Evolutionary conservation across 1,140 invertebrate species (phyloP), one percentile per base, ranked within the genome.

Genomic region (Ceratitis capitata): DNA sequence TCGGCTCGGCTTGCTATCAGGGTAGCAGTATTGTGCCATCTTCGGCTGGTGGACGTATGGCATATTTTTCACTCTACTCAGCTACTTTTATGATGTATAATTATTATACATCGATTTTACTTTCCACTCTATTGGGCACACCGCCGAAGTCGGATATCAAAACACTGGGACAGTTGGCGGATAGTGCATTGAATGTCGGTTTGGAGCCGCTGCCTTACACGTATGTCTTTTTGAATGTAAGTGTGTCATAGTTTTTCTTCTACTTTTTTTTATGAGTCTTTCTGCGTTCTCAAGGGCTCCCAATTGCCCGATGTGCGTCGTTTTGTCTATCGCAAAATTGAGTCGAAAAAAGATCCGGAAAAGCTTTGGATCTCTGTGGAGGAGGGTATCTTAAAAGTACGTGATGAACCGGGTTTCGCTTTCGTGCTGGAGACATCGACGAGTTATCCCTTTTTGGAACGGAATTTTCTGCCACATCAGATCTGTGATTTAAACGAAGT

Each of bases 31-130:
- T 91, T 14, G 87, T 88, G 32, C 90, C 90, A 0, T 86, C 86
- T 7, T 91, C 89, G 6, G 84, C 78, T 0, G 90, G 90, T 0
- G 90, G 90, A 7, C 85, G 90, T 1, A 49, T 90, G 7, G 87
- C 87, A 2, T 91, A 88, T 74, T 87, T 91, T n/a, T 82, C 87
- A 14, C 84, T 91, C 0, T 87, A 88, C 5, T 56, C 91, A 4
- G 86, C 88, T n/a, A 88, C 88, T n/a, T 91, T 91, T 23, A 88
- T 91, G 7, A 89, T 91, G 86, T 91, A 91, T 51, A 91, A 91
- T 78, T 91, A 91, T 86, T 91, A 91, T 49, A 91, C 90, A 0
- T 91, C 90, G 32, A 87, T 91, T 19, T 88, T 91, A 51, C 89
- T 91, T 0, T 90, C 90, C 6, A 89, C 89, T 12, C 74, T 91